A percentile compares a stretch with the other conserved stretches of the same genome.
Conservation (phyloP, 2,888 invertebrate species). For the Cephus spinipes region DNA sequence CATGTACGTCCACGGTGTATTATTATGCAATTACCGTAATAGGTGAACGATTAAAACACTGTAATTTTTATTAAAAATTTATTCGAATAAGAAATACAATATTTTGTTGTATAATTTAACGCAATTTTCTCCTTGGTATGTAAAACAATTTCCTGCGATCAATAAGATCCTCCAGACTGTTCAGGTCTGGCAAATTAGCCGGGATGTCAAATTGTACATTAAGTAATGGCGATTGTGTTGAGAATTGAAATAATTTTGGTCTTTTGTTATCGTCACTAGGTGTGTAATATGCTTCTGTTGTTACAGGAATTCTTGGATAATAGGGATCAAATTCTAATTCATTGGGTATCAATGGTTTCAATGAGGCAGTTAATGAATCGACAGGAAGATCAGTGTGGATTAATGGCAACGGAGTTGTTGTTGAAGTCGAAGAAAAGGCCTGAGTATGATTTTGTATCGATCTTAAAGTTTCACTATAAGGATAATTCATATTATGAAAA, state of each 20-base stretch:
- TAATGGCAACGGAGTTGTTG: conserved; percentile 29
- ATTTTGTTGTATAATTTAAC: not conserved
- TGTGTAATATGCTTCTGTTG: conserved; percentile 55
- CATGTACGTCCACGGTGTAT: not conserved
- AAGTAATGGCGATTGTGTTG: conserved; percentile 27
- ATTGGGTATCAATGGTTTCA: conserved; percentile 45
- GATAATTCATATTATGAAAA: conserved; percentile 37
- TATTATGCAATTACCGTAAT: not conserved
- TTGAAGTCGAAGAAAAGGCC: not conserved
- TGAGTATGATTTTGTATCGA: conserved; percentile 42
- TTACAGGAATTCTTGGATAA: conserved; percentile 48
- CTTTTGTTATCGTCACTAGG: conserved; percentile 31
- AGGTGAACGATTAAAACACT: not conserved
- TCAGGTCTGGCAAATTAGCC: conserved; percentile 54
- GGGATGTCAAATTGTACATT: conserved; percentile 48
- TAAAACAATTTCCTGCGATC: conserved; percentile 57
- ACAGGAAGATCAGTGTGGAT: conserved; percentile 34
- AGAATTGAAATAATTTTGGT: conserved; percentile 19
- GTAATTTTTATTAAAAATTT: not conserved
- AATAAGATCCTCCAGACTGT: conserved; percentile 54
- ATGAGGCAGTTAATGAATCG: conserved; percentile 40
- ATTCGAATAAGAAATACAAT: not conserved
- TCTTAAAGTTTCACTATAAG: conserved; percentile 48
- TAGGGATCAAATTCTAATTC: conserved; percentile 56
- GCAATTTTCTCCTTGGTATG: conserved; percentile 46